Base-by-base conservation (phyloP, 1,140 invertebrate genomes). In the Conopomorpha cramerella region DNA sequence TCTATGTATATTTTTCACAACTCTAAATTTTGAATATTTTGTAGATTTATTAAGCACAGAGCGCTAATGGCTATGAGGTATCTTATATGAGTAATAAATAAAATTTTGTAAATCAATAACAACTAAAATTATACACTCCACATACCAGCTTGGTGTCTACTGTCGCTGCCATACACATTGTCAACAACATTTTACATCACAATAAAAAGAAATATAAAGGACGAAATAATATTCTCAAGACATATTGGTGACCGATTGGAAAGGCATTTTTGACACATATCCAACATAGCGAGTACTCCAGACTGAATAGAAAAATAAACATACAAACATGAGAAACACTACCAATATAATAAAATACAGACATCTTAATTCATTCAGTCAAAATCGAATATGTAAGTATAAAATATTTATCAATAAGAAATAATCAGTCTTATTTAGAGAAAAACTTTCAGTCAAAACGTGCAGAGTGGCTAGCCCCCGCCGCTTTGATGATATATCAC, bases 351-450 rank as follows among this genome's bases (percentile, higher is more conserved):
- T n/a, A n/a, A 73, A 68, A 68, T 72, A 70, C 61, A 70, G 60
- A 63, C 63, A 57, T 64, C 62, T 72, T 67, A 65, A 61, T 68
- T 66, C 67, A 72, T 65, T 71, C 68, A 73, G 65, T 73, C 68
- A 62, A 70, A 70, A 59, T 68, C 65, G 63, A 72, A 71, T 59
- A 65, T 62, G 66, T n/a, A n/a, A n/a, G n/a, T 74, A 74, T 67
- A 73, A 76, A 71, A 71, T 65, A 71, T 70, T 72, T 59, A 71
- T 67, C 71, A 68, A 70, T 74, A 77, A 79, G 74, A 79, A 79
- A 79, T 77, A 79, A 79, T 79, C 77, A 79, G 77, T 79, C 77
- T 77, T 77, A 67, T 77, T 76, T 79, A 77, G 64, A 77, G 73
- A 74, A 77, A 78, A 68, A 53, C 47, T n/a, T 67, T 73, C 68